Evolutionary conservation across 2,797 vertebrate species (phyloP).

Genomic region (Peromyscus eremicus): DNA sequence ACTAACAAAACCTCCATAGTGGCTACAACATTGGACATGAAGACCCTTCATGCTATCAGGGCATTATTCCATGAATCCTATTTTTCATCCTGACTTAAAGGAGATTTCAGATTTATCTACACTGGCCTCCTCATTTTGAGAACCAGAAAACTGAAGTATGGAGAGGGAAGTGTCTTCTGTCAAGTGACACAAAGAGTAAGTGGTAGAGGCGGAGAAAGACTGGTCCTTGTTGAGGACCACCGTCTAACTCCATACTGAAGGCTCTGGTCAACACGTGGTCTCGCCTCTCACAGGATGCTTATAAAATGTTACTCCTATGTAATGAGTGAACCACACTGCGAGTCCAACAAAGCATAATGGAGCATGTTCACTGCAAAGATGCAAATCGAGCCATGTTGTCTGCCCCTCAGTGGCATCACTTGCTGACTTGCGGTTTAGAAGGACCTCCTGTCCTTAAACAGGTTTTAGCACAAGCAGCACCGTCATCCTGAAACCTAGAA

Average conservation of each 20-base stretch:
- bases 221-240: not conserved
- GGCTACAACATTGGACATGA: not conserved
- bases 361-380: not conserved
- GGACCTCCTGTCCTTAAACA: not conserved
- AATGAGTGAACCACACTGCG: not conserved
- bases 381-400: not conserved
- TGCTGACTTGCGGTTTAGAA: not conserved
- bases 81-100: not conserved
- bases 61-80: not conserved
- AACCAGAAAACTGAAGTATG: constrained; percentile 15
- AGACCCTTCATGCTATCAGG: not conserved
- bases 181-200: not conserved
- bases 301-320: not conserved
- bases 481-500: not conserved
- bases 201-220: not conserved
- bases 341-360: not conserved
- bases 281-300: not conserved
- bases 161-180: not conserved
- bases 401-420: not conserved
- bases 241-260: not conserved
- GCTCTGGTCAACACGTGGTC: not conserved
- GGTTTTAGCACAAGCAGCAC: not conserved
- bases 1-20: not conserved
- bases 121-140: constrained; percentile 28
- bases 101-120: not conserved